Percentiles rank a stretch among this genome's conserved stretches.
phyloP scores from a whole-genome alignment of 2,888 invertebrate species.

The Meloe dianella region DNA sequence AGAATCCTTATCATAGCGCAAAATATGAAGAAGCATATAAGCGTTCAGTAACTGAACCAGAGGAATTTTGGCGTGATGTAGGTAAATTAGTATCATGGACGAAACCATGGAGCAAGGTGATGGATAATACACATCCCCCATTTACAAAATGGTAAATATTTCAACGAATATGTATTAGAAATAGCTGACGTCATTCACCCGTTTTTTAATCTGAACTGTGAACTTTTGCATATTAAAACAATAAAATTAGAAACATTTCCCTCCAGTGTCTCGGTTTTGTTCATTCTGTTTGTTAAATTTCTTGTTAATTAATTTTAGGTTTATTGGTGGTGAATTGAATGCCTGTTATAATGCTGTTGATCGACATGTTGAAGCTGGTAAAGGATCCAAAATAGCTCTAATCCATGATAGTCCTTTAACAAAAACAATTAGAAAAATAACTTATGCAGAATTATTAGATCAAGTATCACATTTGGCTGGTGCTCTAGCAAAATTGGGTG shows the following conservation, averaged over 20 bases:
- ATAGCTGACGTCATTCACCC: neutral
- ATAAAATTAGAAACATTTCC: neutral
- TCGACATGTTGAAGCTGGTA: constrained; percentile 81
- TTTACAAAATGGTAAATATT: constrained; percentile 84
- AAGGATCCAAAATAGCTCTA: constrained; percentile 79
- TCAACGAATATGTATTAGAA: neutral
- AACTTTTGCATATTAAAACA: neutral
- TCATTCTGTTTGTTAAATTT: neutral
- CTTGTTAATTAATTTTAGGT: constrained; percentile 64
- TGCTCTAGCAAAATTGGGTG: constrained; percentile 77
- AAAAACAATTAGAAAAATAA: constrained; percentile 74
- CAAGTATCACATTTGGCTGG: constrained; percentile 82
- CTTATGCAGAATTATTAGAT: constrained; percentile 80
- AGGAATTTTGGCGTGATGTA: constrained; percentile 86
- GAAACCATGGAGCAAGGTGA: constrained; percentile 81
- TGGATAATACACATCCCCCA: constrained; percentile 83
- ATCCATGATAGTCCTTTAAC: constrained; percentile 93
- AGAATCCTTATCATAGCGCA: constrained; percentile 57
- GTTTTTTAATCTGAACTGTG: neutral
- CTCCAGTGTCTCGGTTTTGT: neutral
- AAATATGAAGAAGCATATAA: constrained; percentile 70
- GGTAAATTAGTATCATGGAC: constrained; percentile 78
- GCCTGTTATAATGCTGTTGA: constrained; percentile 94
- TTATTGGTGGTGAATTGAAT: constrained; percentile 88
- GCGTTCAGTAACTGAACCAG: constrained; percentile 77